These are phyloP conservation scores for Zaprionus africanus DNA, from an alignment of 1,140 invertebrate species.

Conservation along the genomic window DNA sequence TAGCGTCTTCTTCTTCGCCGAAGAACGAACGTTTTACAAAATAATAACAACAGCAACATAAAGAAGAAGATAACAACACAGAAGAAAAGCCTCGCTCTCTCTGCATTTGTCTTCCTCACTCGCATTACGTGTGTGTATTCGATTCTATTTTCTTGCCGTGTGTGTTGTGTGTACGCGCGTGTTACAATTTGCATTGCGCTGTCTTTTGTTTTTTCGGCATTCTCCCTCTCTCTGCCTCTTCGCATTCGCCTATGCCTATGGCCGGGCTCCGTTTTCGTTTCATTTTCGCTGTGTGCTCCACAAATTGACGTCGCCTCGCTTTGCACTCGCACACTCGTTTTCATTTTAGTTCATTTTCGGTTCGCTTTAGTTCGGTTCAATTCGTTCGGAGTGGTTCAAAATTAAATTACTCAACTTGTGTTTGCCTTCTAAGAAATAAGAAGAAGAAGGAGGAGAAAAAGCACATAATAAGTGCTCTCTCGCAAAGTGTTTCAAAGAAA, in stretches of 20 bases:
- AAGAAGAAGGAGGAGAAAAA: slow-evolving; percentile 8
- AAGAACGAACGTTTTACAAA: slow-evolving; percentile 75
- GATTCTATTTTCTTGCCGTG: slow-evolving; percentile 6
- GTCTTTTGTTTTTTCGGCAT: slow-evolving; percentile 20
- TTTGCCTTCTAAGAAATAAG: slow-evolving; percentile 42
- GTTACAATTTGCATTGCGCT: slow-evolving; percentile 69
- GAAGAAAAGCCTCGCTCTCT: slow-evolving; percentile 17
- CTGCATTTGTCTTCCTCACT: slow-evolving; percentile 15
- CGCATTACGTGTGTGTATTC: not conserved
- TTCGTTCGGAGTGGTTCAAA: slow-evolving; percentile 21
- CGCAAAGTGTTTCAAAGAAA: slow-evolving; percentile 47
- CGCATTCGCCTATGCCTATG: slow-evolving; percentile 4
- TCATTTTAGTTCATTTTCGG: slow-evolving; percentile 15
- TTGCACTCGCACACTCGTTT: slow-evolving; percentile 20
- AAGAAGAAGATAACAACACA: not conserved
- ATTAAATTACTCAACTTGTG: slow-evolving; percentile 60
- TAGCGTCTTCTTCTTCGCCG: slow-evolving; percentile 68
- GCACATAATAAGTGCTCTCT: slow-evolving; percentile 28
- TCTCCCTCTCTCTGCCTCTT: slow-evolving; percentile 27
- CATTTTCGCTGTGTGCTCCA: slow-evolving; percentile 49
- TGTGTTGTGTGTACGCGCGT: slow-evolving; percentile 37
- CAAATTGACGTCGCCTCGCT: slow-evolving; percentile 52
- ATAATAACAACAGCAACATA: not conserved
- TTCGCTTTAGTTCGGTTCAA: slow-evolving; percentile 33
- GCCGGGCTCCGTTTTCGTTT: slow-evolving; percentile 41